Percentiles rank a stretch among this genome's conserved stretches.
Conservation (phyloP, 2,797 vertebrate species). For the Sebastes nivosus region DNA sequence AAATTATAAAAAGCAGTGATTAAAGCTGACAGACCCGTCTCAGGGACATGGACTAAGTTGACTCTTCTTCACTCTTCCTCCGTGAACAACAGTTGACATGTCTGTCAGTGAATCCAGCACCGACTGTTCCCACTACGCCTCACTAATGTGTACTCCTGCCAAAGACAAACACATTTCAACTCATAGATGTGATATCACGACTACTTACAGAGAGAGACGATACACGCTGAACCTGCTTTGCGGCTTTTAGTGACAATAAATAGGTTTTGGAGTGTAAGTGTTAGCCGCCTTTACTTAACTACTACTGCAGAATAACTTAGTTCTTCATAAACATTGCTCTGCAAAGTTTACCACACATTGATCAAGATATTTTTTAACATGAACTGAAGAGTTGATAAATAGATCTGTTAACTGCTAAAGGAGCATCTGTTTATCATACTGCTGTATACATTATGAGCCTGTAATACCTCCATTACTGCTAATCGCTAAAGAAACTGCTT, state of each 20-base stretch:
- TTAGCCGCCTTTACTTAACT: constrained; percentile 8
- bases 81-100: not conserved
- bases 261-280: constrained; percentile 18
- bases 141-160: not conserved
- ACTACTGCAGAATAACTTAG: constrained; percentile 35
- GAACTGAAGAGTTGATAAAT: constrained; percentile 31
- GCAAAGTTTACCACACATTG: constrained; percentile 24
- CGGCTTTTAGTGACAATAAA: constrained; percentile 51
- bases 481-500: constrained; percentile 20
- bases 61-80: not conserved
- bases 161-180: constrained; percentile 17
- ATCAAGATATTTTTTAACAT: constrained; percentile 27
- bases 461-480: constrained; percentile 46
- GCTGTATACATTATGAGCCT: constrained; percentile 48
- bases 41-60: not conserved
- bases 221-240: not conserved
- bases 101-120: constrained; percentile 68
- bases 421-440: constrained; percentile 48
- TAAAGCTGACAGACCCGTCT: constrained; percentile 33
- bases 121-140: constrained; percentile 12
- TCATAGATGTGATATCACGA: constrained; percentile 2
- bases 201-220: constrained; percentile 14
- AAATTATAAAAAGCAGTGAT: constrained; percentile 56
- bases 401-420: constrained; percentile 47
- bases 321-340: constrained; percentile 30